Conservation (phyloP, 2,797 vertebrate genomes). For the Leptatherina wallacei region DNA sequence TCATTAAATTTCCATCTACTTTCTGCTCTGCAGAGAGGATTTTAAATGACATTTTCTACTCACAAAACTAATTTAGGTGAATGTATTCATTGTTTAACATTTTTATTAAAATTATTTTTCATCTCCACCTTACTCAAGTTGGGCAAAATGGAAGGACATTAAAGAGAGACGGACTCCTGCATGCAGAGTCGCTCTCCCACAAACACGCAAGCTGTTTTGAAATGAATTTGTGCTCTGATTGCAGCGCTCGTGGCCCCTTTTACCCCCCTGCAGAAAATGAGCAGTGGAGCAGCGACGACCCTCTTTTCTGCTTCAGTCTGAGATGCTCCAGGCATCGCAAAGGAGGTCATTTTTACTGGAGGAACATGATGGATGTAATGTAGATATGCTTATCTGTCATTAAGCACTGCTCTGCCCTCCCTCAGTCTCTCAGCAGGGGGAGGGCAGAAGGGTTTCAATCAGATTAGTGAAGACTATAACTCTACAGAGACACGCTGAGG, state of each 20-base stretch:
- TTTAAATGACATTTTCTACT: slow-evolving; percentile 17
- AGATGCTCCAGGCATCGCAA: slow-evolving; percentile 46
- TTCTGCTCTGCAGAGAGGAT: not conserved
- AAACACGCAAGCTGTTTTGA: slow-evolving; percentile 62
- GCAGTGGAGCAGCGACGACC: slow-evolving; percentile 38
- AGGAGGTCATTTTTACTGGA: slow-evolving; percentile 52
- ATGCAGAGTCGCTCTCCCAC: slow-evolving; percentile 26
- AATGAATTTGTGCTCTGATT: slow-evolving; percentile 65
- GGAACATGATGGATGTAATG: slow-evolving; percentile 63
- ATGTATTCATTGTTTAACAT: slow-evolving; percentile 14
- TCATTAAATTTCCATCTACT: slow-evolving; percentile 17
- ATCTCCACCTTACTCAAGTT: not conserved
- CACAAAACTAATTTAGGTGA: not conserved
- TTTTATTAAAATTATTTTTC: slow-evolving; percentile 13
- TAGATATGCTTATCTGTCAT: slow-evolving; percentile 71
- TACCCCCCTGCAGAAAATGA: slow-evolving; percentile 40
- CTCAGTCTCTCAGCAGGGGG: slow-evolving; percentile 39
- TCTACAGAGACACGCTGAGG: slow-evolving; percentile 50
- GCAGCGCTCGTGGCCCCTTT: slow-evolving; percentile 16
- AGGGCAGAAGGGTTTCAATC: slow-evolving; percentile 55
- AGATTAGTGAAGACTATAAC: slow-evolving; percentile 49
- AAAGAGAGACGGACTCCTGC: not conserved
- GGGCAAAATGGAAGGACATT: not conserved
- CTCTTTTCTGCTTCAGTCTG: slow-evolving; percentile 49
- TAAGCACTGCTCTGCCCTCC: slow-evolving; percentile 58